phyloP scores from a whole-genome alignment of 1,140 invertebrate genomes.

The Leptonema lineaticorne region DNA sequence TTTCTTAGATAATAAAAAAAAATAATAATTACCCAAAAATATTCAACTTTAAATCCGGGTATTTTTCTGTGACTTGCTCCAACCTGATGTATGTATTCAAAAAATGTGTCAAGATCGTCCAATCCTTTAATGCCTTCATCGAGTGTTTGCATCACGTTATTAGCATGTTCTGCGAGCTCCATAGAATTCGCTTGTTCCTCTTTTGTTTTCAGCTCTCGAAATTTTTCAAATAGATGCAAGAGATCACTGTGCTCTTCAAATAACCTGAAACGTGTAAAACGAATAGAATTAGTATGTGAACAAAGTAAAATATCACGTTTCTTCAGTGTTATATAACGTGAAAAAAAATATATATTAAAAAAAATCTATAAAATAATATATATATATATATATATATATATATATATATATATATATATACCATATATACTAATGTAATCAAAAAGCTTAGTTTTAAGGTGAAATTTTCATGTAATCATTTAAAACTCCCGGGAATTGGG shows the following conservation, averaged over 20 bases:
- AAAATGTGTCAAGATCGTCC: constrained; percentile 81
- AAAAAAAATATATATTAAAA: background rate
- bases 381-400: too few species aligned
- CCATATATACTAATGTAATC: too few species aligned
- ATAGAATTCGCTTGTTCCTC: constrained; percentile 78
- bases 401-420: too few species aligned
- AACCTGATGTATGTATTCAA: constrained; percentile 78
- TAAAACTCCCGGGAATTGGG: too few species aligned
- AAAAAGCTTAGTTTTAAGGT: too few species aligned
- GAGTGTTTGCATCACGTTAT: constrained; percentile 84
- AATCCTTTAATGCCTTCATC: constrained; percentile 83
- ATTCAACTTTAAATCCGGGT: constrained; percentile 80
- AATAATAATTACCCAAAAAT: constrained; percentile 87
- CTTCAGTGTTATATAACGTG: too few species aligned
- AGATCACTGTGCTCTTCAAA: constrained; percentile 86
- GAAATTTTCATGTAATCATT: too few species aligned
- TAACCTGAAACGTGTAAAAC: constrained; percentile 60
- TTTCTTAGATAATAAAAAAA: too few species aligned
- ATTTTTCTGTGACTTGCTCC: constrained; percentile 81
- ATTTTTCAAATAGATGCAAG: constrained; percentile 78
- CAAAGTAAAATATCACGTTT: too few species aligned
- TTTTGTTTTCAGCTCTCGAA: constrained; percentile 73
- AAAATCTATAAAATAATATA: too few species aligned
- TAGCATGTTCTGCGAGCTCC: constrained; percentile 83
- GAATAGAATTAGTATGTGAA: too few species aligned